Conservation (phyloP, 2,113 vertebrate genomes). For the Limnothrissa miodon region DNA sequence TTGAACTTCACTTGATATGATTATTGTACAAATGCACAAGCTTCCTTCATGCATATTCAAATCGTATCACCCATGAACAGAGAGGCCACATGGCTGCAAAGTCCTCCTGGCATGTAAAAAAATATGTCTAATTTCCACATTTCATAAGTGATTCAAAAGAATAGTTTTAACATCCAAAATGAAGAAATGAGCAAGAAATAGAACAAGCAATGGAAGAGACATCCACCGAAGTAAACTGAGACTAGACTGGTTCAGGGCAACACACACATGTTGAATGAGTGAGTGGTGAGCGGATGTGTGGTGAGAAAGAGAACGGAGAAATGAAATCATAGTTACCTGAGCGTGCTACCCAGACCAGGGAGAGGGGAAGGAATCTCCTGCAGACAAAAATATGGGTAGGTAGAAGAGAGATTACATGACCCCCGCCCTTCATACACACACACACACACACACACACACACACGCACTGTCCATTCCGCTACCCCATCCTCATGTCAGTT, state of each 20-base stretch:
- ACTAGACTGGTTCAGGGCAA: not conserved
- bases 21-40: not conserved
- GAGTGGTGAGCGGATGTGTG: not conserved
- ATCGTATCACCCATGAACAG: not conserved
- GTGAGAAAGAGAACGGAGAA: not conserved
- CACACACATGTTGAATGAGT: not conserved
- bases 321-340: not conserved
- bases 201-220: not conserved
- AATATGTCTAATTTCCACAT: too few species aligned
- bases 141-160: not conserved
- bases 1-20: too few species aligned
- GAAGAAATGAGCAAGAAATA: too few species aligned
- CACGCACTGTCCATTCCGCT: not conserved
- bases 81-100: not conserved
- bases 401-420: too few species aligned
- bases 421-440: too few species aligned
- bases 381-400: too few species aligned
- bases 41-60: not conserved
- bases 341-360: not conserved
- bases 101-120: not conserved
- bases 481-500: conserved; percentile 37
- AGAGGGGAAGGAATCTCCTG: not conserved
- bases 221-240: not conserved
- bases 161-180: not conserved
- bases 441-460: not conserved